Base-by-base conservation (phyloP, 64 coral and sea anemone species). In the Montipora capricornis region DNA sequence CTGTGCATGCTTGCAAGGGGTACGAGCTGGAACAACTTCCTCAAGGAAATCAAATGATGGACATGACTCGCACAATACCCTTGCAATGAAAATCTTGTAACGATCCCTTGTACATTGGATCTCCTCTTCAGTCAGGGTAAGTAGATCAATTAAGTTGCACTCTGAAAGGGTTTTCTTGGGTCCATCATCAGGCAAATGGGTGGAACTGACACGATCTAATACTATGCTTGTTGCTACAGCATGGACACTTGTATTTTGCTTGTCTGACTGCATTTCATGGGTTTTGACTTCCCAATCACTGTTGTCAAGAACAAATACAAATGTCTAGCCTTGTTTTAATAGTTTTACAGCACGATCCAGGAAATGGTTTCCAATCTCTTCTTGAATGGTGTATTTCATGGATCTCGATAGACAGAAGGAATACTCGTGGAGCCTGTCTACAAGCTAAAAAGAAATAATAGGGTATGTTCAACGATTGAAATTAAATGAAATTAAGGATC, bases 221-320 rank as follows among this genome's bases (percentile, higher is more conserved):
- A 95, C 88, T 20, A 90, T 79, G 47, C 83, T 93, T 13, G 92
- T 88, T 50, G 92, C 92, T 10, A 93, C 76, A 45, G 83, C 76
- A 93, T 87, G 51, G 15, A 87, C 74, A 82, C 89, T 91, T 48
- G 8, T 91, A 26, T 91, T 91, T 46, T 91, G 89, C 14, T 29
- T 82, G 48, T 84, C 80, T 46, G 80, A 87, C 4, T 44, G 20
- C 84, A 87, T 90, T 22, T 95, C 87, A 55, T 95, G 93, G 7
- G 82, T 85, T n/a, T 90, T 84, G 9, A 95, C 80, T 8, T 89
- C 69, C 93, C 92, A 94, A 80, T 94, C 85, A 46, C 88, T 94
- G 51, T 94, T 94, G 68, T 94, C 92, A 17, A 94, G 9, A 20
- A 94, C 92, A 76, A 57, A 57, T 1, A 94, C 78, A 94, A 94